phyloP scores from a whole-genome alignment of 2,888 invertebrate genomes.

The Trachelus stipa region DNA sequence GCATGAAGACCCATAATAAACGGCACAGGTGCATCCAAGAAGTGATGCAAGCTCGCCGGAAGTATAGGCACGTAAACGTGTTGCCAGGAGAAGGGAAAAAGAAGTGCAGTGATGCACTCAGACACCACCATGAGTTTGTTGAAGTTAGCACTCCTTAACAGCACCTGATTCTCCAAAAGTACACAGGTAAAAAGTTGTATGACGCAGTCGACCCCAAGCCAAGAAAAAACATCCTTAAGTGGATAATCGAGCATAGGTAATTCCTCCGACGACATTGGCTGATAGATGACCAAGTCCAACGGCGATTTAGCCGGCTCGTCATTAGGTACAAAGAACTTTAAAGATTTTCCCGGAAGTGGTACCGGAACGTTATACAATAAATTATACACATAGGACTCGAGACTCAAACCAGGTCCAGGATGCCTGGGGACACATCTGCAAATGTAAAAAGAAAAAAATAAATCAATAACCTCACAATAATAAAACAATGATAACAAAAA shows the following conservation, averaged over 20 bases:
- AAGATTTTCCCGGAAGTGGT: constrained; percentile 89
- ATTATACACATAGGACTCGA: constrained; percentile 96
- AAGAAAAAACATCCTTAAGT: constrained; percentile 86
- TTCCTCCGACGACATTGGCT: constrained; percentile 83
- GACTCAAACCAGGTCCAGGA: constrained; percentile 80
- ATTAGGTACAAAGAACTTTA: constrained; percentile 68
- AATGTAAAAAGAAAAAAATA: constrained; percentile 16
- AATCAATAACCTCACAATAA: constrained; percentile 8
- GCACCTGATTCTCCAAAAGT: constrained; percentile 95
- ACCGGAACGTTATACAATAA: constrained; percentile 93
- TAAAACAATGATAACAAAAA: constrained; percentile 2
- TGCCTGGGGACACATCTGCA: constrained; percentile 82
- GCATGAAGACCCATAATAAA: constrained; percentile 93
- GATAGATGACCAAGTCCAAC: constrained; percentile 75
- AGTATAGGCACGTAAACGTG: constrained; percentile 99
- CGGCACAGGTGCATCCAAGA: constrained; percentile 98
- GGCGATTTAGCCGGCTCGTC: constrained; percentile 63
- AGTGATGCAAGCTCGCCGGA: constrained; percentile 94
- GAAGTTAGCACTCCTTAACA: constrained; percentile 93
- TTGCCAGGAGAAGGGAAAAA: constrained; percentile 97
- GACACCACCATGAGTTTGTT: constrained; percentile 96
- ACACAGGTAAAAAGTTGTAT: constrained; percentile 95
- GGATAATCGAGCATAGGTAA: constrained; percentile 96
- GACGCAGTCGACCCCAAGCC: constrained; percentile 92
- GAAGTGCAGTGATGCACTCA: constrained; percentile 88